Conservation (phyloP, 2,113 vertebrate genomes). For the Pantherophis guttatus region DNA sequence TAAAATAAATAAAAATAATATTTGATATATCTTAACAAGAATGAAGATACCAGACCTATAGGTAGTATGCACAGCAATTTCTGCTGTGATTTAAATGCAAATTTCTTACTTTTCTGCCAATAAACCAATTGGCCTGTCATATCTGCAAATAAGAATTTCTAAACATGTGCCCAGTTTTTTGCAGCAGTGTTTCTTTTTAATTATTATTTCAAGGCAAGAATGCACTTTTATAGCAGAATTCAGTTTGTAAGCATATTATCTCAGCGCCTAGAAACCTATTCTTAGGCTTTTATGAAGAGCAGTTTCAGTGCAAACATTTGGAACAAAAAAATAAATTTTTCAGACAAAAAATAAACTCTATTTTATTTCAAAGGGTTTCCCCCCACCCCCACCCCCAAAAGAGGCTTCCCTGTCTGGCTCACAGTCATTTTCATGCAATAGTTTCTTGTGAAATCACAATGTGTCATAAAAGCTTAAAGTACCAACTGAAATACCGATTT, state of each 20-base stretch:
- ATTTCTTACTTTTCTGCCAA: background rate
- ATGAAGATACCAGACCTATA: background rate
- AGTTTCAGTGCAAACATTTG: conserved; percentile 44
- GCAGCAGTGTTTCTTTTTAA: conserved; percentile 29
- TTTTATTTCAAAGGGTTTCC: background rate
- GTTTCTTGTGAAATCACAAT: conserved; percentile 40
- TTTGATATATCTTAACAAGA: conserved; percentile 9
- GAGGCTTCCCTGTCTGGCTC: conserved; percentile 58
- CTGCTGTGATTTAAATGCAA: conserved; percentile 11
- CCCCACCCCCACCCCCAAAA: too few species aligned
- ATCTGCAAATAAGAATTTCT: background rate
- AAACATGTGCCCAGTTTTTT: background rate
- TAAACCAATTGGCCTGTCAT: background rate
- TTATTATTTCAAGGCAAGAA: conserved; percentile 40
- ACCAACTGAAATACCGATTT: conserved; percentile 1
- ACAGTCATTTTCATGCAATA: conserved; percentile 51
- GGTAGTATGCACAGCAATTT: background rate
- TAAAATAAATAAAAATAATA: background rate
- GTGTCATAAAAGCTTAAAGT: conserved; percentile 39
- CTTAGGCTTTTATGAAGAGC: conserved; percentile 18
- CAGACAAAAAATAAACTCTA: conserved; percentile 53
- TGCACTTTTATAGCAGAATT: conserved; percentile 23
- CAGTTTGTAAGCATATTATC: conserved; percentile 29
- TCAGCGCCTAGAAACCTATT: conserved; percentile 52
- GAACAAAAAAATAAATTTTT: conserved; percentile 56